These are phyloP conservation scores for Elymnias hypermnestra DNA, from an alignment of 1,140 invertebrate genomes.

Conservation along the genomic window DNA sequence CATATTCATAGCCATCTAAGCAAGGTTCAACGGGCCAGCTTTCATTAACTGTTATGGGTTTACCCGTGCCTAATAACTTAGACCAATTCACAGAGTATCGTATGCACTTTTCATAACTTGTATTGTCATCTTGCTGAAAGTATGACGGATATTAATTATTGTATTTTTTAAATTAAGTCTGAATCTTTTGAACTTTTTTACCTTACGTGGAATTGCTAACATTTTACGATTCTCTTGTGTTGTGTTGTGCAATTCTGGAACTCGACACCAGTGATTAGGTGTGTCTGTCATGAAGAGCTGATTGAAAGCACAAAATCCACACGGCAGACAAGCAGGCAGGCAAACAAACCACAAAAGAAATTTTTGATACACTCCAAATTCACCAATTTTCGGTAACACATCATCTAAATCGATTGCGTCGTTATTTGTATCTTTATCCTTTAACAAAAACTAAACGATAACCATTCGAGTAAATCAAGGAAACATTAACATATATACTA, in stretches of 20 bases:
- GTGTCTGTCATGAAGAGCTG: constrained; percentile 91
- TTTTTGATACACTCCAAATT: constrained; percentile 92
- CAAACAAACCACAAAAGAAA: constrained; percentile 90
- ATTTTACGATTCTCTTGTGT: constrained; percentile 77
- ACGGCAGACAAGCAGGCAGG: constrained; percentile 90
- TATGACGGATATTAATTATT: constrained; percentile 5
- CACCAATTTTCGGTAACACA: constrained; percentile 88
- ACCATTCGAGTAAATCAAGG: too few relatives aligned
- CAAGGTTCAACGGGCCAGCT: constrained; percentile 83
- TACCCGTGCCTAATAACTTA: constrained; percentile 64
- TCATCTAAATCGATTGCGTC: constrained; percentile 85
- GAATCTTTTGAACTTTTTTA: constrained; percentile 22
- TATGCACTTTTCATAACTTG: constrained; percentile 56
- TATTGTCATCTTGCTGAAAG: constrained; percentile 71
- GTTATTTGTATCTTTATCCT: constrained; percentile 44
- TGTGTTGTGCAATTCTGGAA: constrained; percentile 79
- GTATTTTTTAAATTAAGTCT: not conserved
- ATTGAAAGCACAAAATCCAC: constrained; percentile 93
- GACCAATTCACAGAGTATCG: constrained; percentile 85
- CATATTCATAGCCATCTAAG: constrained; percentile 88
- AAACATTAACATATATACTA: too few relatives aligned
- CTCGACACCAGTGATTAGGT: constrained; percentile 87
- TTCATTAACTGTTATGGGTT: constrained; percentile 48
- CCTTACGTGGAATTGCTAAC: constrained; percentile 80
- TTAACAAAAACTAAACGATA: constrained; percentile 19